phyloP scores from a whole-genome alignment of 1,140 invertebrate genomes.

The Trachymyrmex septentrionalis region DNA sequence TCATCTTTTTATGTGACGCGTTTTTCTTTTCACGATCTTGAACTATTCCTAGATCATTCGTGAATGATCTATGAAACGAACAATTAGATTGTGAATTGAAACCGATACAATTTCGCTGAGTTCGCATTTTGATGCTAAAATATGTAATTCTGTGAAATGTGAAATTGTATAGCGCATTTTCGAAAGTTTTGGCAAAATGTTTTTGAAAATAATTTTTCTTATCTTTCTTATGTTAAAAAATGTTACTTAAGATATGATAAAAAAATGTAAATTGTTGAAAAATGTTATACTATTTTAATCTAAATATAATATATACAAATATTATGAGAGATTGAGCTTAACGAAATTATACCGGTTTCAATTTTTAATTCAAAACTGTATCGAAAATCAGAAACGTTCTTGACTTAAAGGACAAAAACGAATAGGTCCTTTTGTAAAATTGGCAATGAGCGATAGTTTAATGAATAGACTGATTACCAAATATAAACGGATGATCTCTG shows the following conservation, averaged over 20 bases:
- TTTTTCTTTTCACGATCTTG: slow-evolving; percentile 53
- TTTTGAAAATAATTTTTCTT: slow-evolving; percentile 11
- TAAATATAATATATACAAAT: neutral
- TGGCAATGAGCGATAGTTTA: slow-evolving; percentile 16
- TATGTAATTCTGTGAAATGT: neutral
- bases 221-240: neutral
- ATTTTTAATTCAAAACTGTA: slow-evolving; percentile 33
- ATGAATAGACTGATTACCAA: slow-evolving; percentile 76
- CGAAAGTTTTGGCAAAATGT: slow-evolving; percentile 2
- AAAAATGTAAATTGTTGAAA: neutral
- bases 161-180: slow-evolving; percentile 5
- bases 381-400: slow-evolving; percentile 20
- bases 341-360: slow-evolving; percentile 24
- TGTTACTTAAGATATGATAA: neutral
- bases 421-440: slow-evolving; percentile 32
- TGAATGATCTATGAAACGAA: slow-evolving; percentile 37
- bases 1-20: slow-evolving; percentile 64
- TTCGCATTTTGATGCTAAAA: slow-evolving; percentile 4
- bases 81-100: slow-evolving; percentile 19
- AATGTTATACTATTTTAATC: slow-evolving; percentile 2
- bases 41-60: slow-evolving; percentile 23
- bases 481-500: slow-evolving; percentile 76
- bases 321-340: neutral
- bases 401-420: slow-evolving; percentile 22
- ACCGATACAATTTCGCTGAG: slow-evolving; percentile 31